Evolutionary conservation across 2,113 vertebrate species (phyloP).

Genomic region (Stomatorhinus ivindoensis): DNA sequence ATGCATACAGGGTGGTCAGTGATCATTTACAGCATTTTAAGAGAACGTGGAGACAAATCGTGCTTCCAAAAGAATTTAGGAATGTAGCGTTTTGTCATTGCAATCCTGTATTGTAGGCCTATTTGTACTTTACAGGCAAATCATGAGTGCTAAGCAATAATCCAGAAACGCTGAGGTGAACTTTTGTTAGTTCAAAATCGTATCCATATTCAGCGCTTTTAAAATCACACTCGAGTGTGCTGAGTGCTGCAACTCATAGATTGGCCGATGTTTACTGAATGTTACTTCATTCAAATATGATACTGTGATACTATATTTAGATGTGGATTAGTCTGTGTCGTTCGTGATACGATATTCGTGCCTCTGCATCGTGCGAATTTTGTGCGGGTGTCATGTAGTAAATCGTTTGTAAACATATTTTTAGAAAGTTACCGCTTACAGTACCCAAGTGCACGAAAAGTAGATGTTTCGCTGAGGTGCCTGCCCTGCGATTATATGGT

Average conservation of each 20-base stretch:
- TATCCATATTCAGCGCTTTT: neutral
- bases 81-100: neutral
- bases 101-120: constrained; percentile 2
- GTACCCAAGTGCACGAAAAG: neutral
- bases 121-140: constrained; percentile 1
- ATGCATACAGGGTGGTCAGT: neutral
- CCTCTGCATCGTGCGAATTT: constrained; percentile 9
- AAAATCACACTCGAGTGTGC: neutral
- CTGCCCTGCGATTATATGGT: constrained; percentile 1
- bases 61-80: neutral
- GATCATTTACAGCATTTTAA: neutral
- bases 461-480: neutral
- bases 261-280: constrained; percentile 8
- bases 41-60: neutral
- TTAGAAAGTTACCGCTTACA: neutral
- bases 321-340: neutral
- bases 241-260: neutral
- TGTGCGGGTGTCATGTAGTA: neutral
- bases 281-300: constrained; percentile 7
- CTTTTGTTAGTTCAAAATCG: neutral
- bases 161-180: neutral
- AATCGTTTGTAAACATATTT: neutral
- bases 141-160: constrained; percentile 2
- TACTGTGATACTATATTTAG: constrained; percentile 11
- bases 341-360: neutral